Base-by-base conservation (phyloP, 2,113 vertebrate species). In the Macquaria ambigua region DNA sequence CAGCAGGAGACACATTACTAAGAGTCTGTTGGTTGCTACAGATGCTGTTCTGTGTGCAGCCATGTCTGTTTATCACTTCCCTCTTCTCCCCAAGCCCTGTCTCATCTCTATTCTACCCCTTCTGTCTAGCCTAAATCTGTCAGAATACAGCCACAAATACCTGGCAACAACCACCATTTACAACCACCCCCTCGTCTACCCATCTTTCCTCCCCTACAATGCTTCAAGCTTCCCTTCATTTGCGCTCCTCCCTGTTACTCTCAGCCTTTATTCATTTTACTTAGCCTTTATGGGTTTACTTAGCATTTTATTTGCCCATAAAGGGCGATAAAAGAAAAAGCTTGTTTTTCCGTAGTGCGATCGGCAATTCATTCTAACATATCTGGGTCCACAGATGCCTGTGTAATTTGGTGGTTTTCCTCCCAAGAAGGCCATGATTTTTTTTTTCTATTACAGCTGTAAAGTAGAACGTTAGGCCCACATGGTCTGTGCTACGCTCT, bases 91-190 rank as follows among this genome's bases (percentile, higher is more conserved):
- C 58, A 14, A 83, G 61, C 68, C 76, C 62, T 34, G 23, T 89
- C 86, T 91, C 86, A 73, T 93, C 90, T 91, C 84, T 89, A 73
- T 89, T 89, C 83, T 77, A 62, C 85, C 83, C 80, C 75, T 89
- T 76, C 68, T 77, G 73, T 84, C 79, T 84, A 81, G 76, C 93
- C 89, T 91, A 89, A 94, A 95, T 95, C 86, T 94, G 93, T 94
- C 92, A 92, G 68, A 88, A 77, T 79, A 63, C 86, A 89, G 68
- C 90, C 86, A 70, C 87, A 82, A 91, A 90, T 87, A 90, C 87
- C 90, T 87, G 77, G 83, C 83, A 88, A 86, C 79, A 81, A 80
- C 67, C 75, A 64, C 72, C 63, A 86, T 91, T 86, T 89, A 72
- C 69, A 87, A 41, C 87, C 81, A 41, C 74, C 69, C 69, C 71